A percentile compares a stretch with the other conserved stretches of the same genome.
phyloP scores from a whole-genome alignment of 2,888 invertebrate genomes.

The Melanargia galathea region DNA sequence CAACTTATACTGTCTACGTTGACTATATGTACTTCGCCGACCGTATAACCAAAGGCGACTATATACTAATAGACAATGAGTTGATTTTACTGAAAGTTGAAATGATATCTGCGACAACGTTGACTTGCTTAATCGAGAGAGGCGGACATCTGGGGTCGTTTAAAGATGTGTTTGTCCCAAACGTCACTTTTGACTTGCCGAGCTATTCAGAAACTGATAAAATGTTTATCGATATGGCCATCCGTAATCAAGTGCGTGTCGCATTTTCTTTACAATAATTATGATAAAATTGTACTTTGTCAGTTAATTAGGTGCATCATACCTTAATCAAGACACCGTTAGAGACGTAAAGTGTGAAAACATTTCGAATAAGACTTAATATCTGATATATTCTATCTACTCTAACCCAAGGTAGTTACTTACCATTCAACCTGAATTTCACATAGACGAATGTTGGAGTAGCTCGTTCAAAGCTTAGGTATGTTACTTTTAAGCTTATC shows the following conservation, averaged over 20 bases:
- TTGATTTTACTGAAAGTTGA: constrained; percentile 88
- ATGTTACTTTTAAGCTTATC: too few relatives aligned
- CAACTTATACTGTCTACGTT: constrained; percentile 78
- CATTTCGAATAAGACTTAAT: too few relatives aligned
- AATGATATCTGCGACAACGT: constrained; percentile 65
- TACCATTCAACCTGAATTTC: too few relatives aligned
- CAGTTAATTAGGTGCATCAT: too few relatives aligned
- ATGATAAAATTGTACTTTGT: too few relatives aligned
- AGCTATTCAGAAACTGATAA: constrained; percentile 67
- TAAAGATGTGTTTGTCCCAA: constrained; percentile 71
- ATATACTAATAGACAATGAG: constrained; percentile 84
- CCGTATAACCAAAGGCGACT: constrained; percentile 75
- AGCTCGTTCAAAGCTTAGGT: too few relatives aligned
- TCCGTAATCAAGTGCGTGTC: constrained; percentile 62
- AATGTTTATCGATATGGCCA: constrained; percentile 59
- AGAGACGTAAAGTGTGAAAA: too few relatives aligned
- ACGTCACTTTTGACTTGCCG: constrained; percentile 66
- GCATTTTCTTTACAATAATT: not conserved
- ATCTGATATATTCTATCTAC: too few relatives aligned
- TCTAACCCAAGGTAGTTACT: too few relatives aligned
- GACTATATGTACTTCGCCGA: constrained; percentile 79
- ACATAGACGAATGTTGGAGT: too few relatives aligned
- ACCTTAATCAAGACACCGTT: too few relatives aligned
- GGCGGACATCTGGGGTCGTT: constrained; percentile 68
- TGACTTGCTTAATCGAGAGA: constrained; percentile 69